phyloP scores from a whole-genome alignment of 1,140 invertebrate species.

The Neotoxoptera formosana region DNA sequence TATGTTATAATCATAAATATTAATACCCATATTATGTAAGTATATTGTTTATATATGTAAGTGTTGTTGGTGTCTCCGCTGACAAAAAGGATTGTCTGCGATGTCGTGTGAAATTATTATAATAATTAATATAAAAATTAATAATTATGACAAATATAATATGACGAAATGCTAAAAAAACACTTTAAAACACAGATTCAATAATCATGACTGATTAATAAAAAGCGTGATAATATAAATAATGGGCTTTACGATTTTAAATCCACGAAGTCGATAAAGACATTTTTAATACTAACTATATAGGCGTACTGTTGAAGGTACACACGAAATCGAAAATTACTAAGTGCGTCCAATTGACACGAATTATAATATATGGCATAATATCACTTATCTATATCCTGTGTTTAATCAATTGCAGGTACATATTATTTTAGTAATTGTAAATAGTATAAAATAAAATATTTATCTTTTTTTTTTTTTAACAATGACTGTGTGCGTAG shows the following conservation, averaged over 20 bases:
- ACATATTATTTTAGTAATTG: not conserved
- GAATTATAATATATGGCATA: not conserved
- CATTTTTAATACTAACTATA: too few relatives aligned
- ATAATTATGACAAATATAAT: not conserved
- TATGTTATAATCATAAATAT: conserved; percentile 18
- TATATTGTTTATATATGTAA: not conserved
- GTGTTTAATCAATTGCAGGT: not conserved
- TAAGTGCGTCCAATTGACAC: not conserved
- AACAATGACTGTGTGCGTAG: not conserved
- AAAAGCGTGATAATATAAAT: not conserved
- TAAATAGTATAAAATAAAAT: not conserved
- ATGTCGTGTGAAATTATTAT: not conserved
- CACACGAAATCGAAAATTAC: not conserved
- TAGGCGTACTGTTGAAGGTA: too few relatives aligned
- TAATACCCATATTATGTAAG: not conserved
- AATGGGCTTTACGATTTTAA: not conserved
- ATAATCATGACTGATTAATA: not conserved
- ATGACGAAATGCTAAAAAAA: not conserved
- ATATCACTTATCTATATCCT: not conserved
- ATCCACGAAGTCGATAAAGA: not conserved
- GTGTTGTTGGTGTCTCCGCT: not conserved
- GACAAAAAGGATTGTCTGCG: not conserved
- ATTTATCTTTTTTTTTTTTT: not conserved
- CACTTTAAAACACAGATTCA: not conserved
- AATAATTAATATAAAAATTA: not conserved